Percentiles rank a stretch among this genome's conserved stretches.
Evolutionary conservation across 2,113 vertebrate species (phyloP).

Genomic region (Halichoerus grypus): DNA sequence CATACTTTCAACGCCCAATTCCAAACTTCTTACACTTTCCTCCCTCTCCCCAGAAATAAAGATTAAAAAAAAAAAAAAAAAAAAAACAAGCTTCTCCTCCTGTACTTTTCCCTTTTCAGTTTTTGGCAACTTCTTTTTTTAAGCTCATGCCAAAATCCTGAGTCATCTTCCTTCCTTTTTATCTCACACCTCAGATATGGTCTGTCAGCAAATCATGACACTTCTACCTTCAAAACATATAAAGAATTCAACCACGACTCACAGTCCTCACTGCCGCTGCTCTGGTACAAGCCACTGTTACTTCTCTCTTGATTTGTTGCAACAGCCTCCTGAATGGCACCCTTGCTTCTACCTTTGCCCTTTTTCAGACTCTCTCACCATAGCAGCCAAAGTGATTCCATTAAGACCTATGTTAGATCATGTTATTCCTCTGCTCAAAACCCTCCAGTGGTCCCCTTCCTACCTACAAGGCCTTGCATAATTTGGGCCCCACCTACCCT

Average conservation of each 20-base stretch:
- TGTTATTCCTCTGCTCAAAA: neutral
- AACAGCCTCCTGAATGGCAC: neutral
- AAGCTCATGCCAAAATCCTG: neutral
- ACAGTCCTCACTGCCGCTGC: neutral
- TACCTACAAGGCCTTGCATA: neutral
- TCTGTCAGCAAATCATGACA: neutral
- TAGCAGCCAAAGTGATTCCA: neutral
- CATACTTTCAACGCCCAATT: neutral
- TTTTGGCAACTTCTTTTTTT: neutral
- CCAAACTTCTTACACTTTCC: neutral
- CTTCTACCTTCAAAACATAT: neutral
- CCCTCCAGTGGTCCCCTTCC: neutral
- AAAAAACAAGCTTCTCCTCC: neutral
- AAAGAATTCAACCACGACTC: neutral
- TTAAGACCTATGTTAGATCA: neutral
- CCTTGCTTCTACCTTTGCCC: neutral
- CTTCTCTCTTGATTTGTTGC: neutral
- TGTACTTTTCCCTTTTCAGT: neutral
- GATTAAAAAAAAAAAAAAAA: neutral
- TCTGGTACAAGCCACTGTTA: too few relatives aligned
- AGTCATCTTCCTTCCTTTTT: neutral
- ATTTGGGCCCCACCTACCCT: neutral
- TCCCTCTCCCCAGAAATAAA: neutral
- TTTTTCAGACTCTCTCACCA: neutral
- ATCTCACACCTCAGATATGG: neutral